Conservation (phyloP, 2,113 vertebrate genomes). For the Ceyx margarethae region DNA sequence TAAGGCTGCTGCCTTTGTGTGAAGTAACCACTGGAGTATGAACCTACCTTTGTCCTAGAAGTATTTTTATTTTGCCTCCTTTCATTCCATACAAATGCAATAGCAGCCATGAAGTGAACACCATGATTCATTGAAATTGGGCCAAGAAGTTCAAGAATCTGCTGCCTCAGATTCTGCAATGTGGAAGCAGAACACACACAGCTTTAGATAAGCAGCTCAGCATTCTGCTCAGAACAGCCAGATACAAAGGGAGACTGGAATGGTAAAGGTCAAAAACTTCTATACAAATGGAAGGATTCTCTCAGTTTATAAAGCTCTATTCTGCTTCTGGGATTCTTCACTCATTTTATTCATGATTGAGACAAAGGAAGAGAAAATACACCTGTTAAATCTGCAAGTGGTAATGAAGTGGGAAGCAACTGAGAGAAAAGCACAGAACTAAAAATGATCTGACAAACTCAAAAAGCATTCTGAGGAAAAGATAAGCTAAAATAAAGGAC, state of each 20-base stretch:
- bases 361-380: not conserved
- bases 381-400: not conserved
- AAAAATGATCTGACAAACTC: not conserved
- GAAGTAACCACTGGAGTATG: not conserved
- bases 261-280: not conserved
- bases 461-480: not conserved
- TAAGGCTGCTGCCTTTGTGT: not conserved
- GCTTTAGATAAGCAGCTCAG: not conserved
- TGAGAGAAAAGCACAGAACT: not conserved
- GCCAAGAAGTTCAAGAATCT: constrained; percentile 94
- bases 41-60: constrained; percentile 86
- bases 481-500: not conserved
- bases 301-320: not conserved
- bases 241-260: not conserved
- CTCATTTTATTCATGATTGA: not conserved
- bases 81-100: constrained; percentile 98
- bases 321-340: not conserved
- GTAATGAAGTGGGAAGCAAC: not conserved
- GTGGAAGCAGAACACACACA: not conserved
- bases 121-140: constrained; percentile 99
- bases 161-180: constrained; percentile 91
- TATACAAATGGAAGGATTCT: not conserved
- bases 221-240: not conserved
- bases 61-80: constrained; percentile 85
- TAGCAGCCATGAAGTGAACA: constrained; percentile 97